Conservation (phyloP, 2,113 vertebrate species). For the Forbesichthys papilliferus region DNA sequence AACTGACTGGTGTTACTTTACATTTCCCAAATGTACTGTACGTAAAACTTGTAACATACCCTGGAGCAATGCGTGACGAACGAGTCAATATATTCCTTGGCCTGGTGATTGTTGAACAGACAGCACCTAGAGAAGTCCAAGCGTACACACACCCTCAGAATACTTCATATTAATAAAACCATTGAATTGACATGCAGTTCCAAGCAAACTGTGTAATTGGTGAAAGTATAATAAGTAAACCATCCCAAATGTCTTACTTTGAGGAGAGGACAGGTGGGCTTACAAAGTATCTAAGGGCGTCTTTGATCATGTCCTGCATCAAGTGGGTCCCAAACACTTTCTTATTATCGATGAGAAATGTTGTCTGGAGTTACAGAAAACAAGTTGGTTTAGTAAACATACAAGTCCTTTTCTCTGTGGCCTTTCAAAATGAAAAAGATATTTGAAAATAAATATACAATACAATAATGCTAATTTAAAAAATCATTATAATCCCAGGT, state of each 20-base stretch:
- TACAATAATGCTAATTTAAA: too few species aligned
- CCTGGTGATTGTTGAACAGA: conserved; percentile 97
- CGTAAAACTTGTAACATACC: conserved; percentile 71
- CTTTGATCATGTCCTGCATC: conserved; percentile 99
- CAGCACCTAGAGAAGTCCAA: conserved; percentile 83
- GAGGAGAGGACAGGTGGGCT: conserved; percentile 96
- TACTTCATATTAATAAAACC: neutral
- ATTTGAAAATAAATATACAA: too few species aligned
- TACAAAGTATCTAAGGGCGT: conserved; percentile 93
- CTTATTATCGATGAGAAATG: conserved; percentile 96
- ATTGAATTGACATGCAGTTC: neutral
- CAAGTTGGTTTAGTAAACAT: neutral
- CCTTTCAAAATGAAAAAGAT: neutral
- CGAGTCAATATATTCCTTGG: conserved; percentile 98
- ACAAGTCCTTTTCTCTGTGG: neutral
- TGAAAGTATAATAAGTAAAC: neutral
- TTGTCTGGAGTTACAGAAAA: conserved; percentile 82
- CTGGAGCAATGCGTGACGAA: conserved; percentile 96
- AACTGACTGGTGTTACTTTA: neutral
- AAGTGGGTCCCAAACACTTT: conserved; percentile 97
- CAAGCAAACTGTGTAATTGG: neutral
- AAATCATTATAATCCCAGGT: too few species aligned
- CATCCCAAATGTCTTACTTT: conserved; percentile 81
- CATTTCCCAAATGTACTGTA: too few species aligned
- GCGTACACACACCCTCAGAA: neutral